Base-by-base conservation (phyloP, 2,888 invertebrate genomes). In the Drosophila mayaguana region DNA sequence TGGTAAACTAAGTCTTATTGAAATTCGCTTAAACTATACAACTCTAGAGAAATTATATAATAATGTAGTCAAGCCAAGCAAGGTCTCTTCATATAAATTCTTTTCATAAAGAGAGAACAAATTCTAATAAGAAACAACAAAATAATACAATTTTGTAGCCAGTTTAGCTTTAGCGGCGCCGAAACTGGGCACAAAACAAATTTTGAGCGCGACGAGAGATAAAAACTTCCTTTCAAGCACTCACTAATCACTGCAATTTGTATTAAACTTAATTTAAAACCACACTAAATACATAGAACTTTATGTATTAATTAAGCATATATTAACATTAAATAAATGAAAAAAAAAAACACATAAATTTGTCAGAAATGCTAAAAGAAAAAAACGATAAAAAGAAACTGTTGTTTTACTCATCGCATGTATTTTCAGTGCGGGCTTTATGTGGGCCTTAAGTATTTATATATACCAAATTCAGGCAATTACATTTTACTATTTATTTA, bases 301-400 rank as follows among this genome's bases (percentile, higher is more conserved):
- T 42, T 57, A 62, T 70, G 50, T 70, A 70, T 55, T 51, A 69
- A 48, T 72, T 72, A 71, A 72, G 57, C 72, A 72, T 59, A 66
- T 62, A 50, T 45, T 81, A 76, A 46, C 54, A 77, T 59, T 57
- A 72, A 75, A 64, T 54, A 57, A 63, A 66, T 54, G 54, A 78
- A 22, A 38, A 53, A 22, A 36, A 36, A 36, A 59, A 78, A 65
- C 2, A 25, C 9, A 32, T 32, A 32, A 62, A 71, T 67, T 81
- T 85, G 86, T 85, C 81, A 69, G 75, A 85, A 80, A 83, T 85
- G 86, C 81, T 82, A 81, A 81, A 81, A 72, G 60, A 80, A 82
- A 54, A 53, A 34, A 36, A 12, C n/a, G n/a, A 36, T 38, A 43
- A 11, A 48, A 8, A 20, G 28, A 45, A 46, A 16, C 7, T 3